Evolutionary conservation across 2,888 invertebrate genomes (phyloP).

Genomic region (Drosophila ustulata): DNA sequence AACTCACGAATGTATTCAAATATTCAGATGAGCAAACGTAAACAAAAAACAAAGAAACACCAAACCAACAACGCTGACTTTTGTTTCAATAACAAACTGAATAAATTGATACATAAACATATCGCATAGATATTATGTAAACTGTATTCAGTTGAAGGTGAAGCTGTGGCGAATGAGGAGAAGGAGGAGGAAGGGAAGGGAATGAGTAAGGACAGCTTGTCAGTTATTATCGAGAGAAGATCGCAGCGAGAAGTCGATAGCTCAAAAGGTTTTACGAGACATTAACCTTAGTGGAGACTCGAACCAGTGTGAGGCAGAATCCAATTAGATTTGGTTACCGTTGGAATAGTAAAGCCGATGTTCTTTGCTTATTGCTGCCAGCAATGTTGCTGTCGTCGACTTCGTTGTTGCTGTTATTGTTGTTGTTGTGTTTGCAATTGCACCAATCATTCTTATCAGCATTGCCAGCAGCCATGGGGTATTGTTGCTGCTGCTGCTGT

Average conservation of each 20-base stretch:
- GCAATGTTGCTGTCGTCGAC: conserved; percentile 37
- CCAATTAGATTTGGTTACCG: conserved; percentile 47
- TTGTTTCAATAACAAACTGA: conserved; percentile 17
- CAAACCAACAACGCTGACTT: conserved; percentile 1
- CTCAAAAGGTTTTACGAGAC: neutral
- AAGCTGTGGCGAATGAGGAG: conserved; percentile 48
- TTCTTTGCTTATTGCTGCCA: conserved; percentile 17
- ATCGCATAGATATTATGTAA: neutral
- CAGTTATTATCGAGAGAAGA: conserved; percentile 19
- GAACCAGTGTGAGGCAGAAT: conserved; percentile 37
- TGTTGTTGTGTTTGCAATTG: conserved; percentile 44
- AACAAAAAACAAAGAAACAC: conserved; percentile 40
- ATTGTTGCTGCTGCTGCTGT: conserved; percentile 47
- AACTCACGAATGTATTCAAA: neutral
- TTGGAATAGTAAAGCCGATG: conserved; percentile 9
- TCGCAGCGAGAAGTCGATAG: neutral
- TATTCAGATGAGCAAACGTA: conserved; percentile 45
- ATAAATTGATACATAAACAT: conserved; percentile 23
- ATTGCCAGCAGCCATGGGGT: conserved; percentile 50
- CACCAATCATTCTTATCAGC: conserved; percentile 78
- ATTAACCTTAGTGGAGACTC: conserved; percentile 40
- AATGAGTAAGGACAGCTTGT: conserved; percentile 40
- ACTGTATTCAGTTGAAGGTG: conserved; percentile 31
- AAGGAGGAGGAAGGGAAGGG: conserved; percentile 3
- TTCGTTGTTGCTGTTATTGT: conserved; percentile 22